Conservation (phyloP, 2,888 invertebrate genomes). For the Dromius quadrimaculatus region DNA sequence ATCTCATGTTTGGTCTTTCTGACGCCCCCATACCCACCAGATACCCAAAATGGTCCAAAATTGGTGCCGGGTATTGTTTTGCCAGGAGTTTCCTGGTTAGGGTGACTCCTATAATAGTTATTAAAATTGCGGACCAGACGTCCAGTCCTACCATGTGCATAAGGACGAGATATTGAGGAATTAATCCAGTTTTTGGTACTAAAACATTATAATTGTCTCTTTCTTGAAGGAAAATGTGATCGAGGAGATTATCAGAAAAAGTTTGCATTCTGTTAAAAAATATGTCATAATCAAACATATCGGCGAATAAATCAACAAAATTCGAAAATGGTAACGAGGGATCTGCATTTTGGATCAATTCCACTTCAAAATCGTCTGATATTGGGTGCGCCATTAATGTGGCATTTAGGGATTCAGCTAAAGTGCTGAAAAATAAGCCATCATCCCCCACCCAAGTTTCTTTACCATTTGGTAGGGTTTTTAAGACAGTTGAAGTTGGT, state of each 20-base stretch:
- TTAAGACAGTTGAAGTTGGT: slow-evolving; percentile 13
- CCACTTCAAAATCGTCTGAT: slow-evolving; percentile 40
- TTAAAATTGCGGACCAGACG: slow-evolving; percentile 34
- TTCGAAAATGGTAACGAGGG: slow-evolving; percentile 29
- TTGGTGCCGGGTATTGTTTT: slow-evolving; percentile 14
- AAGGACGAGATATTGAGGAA: slow-evolving; percentile 40
- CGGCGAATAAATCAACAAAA: slow-evolving; percentile 33
- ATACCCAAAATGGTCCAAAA: slow-evolving; percentile 36
- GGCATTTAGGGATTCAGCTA: slow-evolving; percentile 33
- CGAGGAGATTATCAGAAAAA: slow-evolving; percentile 39
- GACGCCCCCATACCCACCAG: slow-evolving; percentile 27
- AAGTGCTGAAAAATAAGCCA: slow-evolving; percentile 32
- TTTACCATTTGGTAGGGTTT: slow-evolving; percentile 21
- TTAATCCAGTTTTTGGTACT: slow-evolving; percentile 28
- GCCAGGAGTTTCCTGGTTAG: slow-evolving; percentile 1
- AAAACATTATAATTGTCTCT: slow-evolving; percentile 23
- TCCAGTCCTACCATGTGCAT: slow-evolving; percentile 20
- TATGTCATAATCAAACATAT: slow-evolving; percentile 45
- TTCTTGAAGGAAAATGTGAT: slow-evolving; percentile 43
- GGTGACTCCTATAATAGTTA: slow-evolving; percentile 10
- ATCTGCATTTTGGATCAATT: slow-evolving; percentile 35
- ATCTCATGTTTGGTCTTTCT: slow-evolving; percentile 6
- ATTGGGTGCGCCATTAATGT: slow-evolving; percentile 18
- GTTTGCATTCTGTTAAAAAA: slow-evolving; percentile 40
- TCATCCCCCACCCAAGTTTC: slow-evolving; percentile 42